These are phyloP conservation scores for Monochamus alternatus DNA, from an alignment of 2,888 invertebrate species.

Conservation along the genomic window DNA sequence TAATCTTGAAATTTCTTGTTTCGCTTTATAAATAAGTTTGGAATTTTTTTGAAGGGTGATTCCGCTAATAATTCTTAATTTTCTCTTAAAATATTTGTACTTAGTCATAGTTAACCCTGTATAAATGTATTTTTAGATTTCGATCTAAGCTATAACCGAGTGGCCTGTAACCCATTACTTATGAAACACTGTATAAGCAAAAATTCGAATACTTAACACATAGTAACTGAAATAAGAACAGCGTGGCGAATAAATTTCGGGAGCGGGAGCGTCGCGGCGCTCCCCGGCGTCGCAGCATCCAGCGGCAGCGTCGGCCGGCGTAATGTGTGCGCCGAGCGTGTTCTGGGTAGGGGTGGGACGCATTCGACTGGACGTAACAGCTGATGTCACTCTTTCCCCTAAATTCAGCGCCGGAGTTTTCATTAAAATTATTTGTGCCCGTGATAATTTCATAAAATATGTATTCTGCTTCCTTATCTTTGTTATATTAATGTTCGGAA, in stretches of 20 bases:
- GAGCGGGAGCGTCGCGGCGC: background rate
- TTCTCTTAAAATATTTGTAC: too few relatives aligned
- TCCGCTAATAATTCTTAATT: too few relatives aligned
- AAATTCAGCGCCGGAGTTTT: constrained; percentile 68
- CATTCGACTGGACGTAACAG: constrained; percentile 72
- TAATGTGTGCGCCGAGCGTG: constrained; percentile 68
- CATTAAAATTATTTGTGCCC: constrained; percentile 71
- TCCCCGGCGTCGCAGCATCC: constrained; percentile 22
- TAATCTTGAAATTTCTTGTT: too few relatives aligned
- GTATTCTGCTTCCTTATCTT: constrained; percentile 68
- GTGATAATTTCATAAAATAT: constrained; percentile 71
- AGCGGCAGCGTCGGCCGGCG: constrained; percentile 49
- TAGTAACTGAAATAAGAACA: too few relatives aligned
- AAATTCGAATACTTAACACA: too few relatives aligned
- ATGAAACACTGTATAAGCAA: too few relatives aligned
- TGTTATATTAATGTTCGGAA: constrained; percentile 61
- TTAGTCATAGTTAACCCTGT: too few relatives aligned
- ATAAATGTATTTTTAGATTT: too few relatives aligned
- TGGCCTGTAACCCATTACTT: too few relatives aligned
- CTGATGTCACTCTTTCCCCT: constrained; percentile 72
- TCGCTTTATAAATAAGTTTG: too few relatives aligned
- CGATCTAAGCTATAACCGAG: too few relatives aligned
- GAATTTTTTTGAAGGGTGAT: too few relatives aligned
- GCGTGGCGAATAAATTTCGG: background rate
- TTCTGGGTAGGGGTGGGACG: constrained; percentile 68